Base-by-base conservation (phyloP, 1,140 invertebrate genomes). In the Pristionchus pacificus region DNA sequence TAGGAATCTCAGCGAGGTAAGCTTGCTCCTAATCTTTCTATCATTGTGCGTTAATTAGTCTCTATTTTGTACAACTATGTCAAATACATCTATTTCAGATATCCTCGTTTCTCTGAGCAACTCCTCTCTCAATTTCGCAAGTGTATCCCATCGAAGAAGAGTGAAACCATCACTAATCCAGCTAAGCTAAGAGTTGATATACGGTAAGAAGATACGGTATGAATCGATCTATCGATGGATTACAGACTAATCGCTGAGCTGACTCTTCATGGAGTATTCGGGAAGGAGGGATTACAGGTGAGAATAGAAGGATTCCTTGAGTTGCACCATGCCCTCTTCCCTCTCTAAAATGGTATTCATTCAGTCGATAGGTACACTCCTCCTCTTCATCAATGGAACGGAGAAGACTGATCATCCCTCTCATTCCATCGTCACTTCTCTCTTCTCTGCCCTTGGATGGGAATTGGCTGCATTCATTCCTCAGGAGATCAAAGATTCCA, bases 181-280 rank as follows among this genome's bases (percentile, higher is more conserved):
- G 65, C 71, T 19, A 75, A 75, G 30, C 58, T 75, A 31, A 63
- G 71, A 61, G 64, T 75, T 0, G 74, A 75, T 62, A 60, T 74
- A 10, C 59, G 74, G 73, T 74, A 2, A 59, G 66, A 28, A 33
- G 19, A 1, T 1, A 2, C 6, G 32, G 15, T 1, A 38, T 19
- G 29, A 30, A 24, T 25, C 13, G 2, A 27, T 6, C 2, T 28
- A 14, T 25, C 6, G 61, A 2, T 15, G 15, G 15, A 32, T 10
- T 75, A 65, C 57, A 74, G 74, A n/a, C 74, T 75, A 29, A 65
- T 75, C 38, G 74, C 73, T 27, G 74, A 75, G 33, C 38, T 72
- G 2, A 38, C 63, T 14, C 65, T 70, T 0, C 68, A 63, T 32
- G 74, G 74, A 28, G 74, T 75, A 38, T 65, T 75, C 31, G 55